phyloP scores from a whole-genome alignment of 2,113 vertebrate genomes.

The Hypanus sabinus region DNA sequence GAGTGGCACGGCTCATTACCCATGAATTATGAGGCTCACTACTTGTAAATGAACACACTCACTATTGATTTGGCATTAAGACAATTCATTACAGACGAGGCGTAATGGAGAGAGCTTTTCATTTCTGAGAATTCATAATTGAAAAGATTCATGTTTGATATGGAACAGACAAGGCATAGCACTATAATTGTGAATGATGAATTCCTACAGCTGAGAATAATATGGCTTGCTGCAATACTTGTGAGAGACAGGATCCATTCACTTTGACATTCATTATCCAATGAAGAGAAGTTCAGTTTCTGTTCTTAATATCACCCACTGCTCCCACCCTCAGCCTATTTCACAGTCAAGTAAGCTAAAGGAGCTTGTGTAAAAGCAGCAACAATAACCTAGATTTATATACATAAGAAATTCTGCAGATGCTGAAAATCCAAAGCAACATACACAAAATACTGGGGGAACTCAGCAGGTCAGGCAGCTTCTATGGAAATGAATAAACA shows the following conservation, averaged over 20 bases:
- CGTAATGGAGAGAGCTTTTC: neutral
- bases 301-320: neutral
- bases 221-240: neutral
- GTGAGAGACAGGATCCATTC: neutral
- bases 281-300: neutral
- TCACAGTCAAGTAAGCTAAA: neutral
- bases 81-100: neutral
- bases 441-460: too few relatives aligned
- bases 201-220: neutral
- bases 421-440: too few relatives aligned
- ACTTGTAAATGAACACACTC: neutral
- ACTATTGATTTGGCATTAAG: constrained; percentile 19
- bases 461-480: too few relatives aligned
- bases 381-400: neutral
- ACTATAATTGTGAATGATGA: neutral
- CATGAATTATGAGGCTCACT: neutral
- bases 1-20: constrained; percentile 15
- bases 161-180: neutral
- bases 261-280: neutral
- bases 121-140: neutral
- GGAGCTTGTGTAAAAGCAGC: neutral
- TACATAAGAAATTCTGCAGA: neutral
- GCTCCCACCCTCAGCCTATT: neutral
- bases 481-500: too few relatives aligned
- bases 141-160: neutral